These are phyloP conservation scores for Anoura caudifer DNA, from an alignment of 2,113 vertebrate genomes.

Conservation along the genomic window DNA sequence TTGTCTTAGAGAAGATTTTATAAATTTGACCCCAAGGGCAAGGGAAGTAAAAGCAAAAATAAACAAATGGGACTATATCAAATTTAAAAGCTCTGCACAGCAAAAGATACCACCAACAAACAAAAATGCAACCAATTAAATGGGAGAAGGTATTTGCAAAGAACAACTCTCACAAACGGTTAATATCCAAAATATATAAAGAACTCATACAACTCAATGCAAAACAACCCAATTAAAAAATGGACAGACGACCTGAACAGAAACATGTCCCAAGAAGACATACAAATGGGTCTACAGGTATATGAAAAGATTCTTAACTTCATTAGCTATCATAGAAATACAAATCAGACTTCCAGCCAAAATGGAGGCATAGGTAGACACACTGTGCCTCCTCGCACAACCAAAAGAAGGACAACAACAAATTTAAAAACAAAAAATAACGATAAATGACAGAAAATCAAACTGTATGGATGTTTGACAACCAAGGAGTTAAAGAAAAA, in stretches of 20 bases:
- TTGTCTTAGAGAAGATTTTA: background rate
- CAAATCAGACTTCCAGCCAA: background rate
- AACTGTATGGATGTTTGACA: no score
- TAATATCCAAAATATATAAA: background rate
- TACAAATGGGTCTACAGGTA: background rate
- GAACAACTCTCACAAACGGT: background rate
- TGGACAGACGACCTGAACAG: background rate
- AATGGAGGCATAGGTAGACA: no score
- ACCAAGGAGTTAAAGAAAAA: no score
- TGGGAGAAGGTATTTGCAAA: background rate
- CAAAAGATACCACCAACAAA: background rate
- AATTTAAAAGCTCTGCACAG: background rate
- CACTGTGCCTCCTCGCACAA: no score
- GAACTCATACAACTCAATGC: background rate
- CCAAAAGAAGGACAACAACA: no score
- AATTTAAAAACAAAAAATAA: no score
- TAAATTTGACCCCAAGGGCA: background rate
- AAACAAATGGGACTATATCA: background rate
- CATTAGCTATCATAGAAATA: background rate
- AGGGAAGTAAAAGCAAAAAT: background rate
- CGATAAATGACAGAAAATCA: no score
- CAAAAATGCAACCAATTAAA: background rate
- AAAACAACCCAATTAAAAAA: background rate
- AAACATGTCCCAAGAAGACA: background rate
- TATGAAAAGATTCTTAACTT: background rate